A percentile compares a stretch with the other conserved stretches of the same genome.
Conservation (phyloP, 2,797 vertebrate genomes). For the Philypnodon macrostomus region DNA sequence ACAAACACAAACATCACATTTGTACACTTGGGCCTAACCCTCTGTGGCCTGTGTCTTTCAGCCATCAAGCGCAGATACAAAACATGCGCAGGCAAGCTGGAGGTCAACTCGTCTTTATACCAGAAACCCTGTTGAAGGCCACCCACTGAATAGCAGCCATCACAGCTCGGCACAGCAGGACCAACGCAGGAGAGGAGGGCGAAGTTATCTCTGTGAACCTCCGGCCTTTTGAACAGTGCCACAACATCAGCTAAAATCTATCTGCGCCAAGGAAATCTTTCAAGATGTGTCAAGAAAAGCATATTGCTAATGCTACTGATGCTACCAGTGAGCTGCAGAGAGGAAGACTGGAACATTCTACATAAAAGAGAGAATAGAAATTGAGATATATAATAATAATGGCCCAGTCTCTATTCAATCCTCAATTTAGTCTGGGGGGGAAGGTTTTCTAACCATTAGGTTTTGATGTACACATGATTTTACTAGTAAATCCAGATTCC, state of each 20-base stretch:
- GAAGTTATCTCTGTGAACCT: conserved; percentile 38
- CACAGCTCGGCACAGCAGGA: conserved; percentile 38
- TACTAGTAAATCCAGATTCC: no score
- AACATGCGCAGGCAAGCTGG: conserved; percentile 18
- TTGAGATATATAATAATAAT: no score
- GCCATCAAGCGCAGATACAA: conserved; percentile 1
- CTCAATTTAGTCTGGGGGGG: no score
- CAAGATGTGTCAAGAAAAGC: conserved; percentile 55
- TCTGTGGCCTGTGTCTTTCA: conserved; percentile 18
- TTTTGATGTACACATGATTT: no score
- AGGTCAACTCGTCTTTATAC: conserved; percentile 49
- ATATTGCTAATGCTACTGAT: conserved; percentile 44
- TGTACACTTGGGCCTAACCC: conserved; percentile 25
- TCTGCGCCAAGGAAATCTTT: conserved; percentile 41
- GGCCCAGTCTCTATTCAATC: no score
- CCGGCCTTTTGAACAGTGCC: conserved; percentile 46
- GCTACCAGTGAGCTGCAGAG: conserved; percentile 29
- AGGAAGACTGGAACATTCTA: conserved; percentile 1
- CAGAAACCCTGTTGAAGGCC: conserved; percentile 48
- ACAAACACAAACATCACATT: conserved; percentile 15
- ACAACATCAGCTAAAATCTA: conserved; percentile 45
- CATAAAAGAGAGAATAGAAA: no score
- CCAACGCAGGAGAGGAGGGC: conserved; percentile 49
- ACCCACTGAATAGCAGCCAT: conserved; percentile 48
- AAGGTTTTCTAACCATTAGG: no score